Conservation (phyloP, 1,140 invertebrate species). For the Camponotus floridanus region DNA sequence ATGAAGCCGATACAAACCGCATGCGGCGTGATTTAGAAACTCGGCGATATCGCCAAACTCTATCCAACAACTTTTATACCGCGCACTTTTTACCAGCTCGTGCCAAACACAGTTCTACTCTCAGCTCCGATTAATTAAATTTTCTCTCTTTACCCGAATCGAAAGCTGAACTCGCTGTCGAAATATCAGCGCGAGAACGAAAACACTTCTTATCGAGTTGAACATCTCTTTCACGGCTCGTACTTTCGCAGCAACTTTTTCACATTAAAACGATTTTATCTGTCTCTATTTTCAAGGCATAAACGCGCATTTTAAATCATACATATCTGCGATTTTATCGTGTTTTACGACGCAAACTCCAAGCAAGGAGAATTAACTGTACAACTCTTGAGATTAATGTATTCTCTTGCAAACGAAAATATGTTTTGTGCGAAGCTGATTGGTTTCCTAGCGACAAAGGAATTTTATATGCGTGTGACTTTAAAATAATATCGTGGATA, state of each 20-base stretch:
- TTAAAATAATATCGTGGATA: background rate
- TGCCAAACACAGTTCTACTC: background rate
- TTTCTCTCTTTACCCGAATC: background rate
- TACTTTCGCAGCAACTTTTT: background rate
- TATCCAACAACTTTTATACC: conserved; percentile 37
- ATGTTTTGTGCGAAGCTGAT: background rate
- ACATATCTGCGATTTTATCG: background rate
- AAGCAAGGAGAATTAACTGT: background rate
- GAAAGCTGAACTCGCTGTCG: background rate
- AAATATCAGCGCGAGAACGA: conserved; percentile 11
- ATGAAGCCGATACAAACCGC: background rate
- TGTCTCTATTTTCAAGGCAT: background rate
- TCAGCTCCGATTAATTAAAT: conserved; percentile 44
- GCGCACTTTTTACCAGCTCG: background rate
- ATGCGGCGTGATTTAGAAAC: conserved; percentile 39
- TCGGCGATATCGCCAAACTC: conserved; percentile 26
- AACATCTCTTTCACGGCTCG: background rate
- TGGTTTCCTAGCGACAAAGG: background rate
- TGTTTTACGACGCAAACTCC: background rate
- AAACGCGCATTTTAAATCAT: conserved; percentile 5
- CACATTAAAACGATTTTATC: conserved; percentile 5
- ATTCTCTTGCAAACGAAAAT: background rate
- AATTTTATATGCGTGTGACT: background rate
- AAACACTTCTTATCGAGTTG: background rate
- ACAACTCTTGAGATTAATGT: no score